phyloP scores from a whole-genome alignment of 2,113 vertebrate genomes.

The Antigone vipio region DNA sequence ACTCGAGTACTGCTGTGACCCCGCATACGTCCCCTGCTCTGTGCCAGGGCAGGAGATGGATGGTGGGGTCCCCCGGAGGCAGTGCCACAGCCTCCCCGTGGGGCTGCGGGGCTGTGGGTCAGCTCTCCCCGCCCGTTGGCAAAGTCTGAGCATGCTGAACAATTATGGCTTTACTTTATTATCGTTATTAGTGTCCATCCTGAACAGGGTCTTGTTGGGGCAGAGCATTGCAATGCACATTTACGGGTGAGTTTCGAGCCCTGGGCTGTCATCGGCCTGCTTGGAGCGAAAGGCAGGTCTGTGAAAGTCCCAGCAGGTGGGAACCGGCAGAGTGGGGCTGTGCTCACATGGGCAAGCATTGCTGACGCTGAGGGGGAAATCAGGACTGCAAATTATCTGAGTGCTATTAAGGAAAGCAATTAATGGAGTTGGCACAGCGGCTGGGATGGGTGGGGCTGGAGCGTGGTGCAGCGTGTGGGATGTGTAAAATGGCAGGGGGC shows the following conservation, averaged over 20 bases:
- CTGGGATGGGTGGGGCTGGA: neutral
- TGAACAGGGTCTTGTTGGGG: neutral
- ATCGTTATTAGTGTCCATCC: neutral
- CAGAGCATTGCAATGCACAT: neutral
- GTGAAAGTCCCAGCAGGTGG: neutral
- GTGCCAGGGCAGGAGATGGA: neutral
- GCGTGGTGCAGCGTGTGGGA: fast-evolving
- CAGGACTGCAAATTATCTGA: neutral
- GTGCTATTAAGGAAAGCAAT: neutral
- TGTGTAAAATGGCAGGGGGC: neutral
- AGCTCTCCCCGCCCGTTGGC: neutral
- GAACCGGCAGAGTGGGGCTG: neutral
- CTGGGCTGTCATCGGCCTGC: neutral
- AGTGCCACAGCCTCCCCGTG: fast-evolving
- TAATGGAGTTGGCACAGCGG: neutral
- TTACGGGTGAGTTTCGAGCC: neutral
- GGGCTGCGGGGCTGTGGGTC: neutral
- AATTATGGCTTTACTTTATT: neutral
- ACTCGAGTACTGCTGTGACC: neutral
- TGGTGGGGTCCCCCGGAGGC: neutral
- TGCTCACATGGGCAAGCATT: neutral
- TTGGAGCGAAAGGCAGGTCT: neutral
- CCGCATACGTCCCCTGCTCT: fast-evolving
- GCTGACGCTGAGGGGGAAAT: neutral
- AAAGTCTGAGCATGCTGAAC: neutral